Base-by-base conservation (phyloP, 1,140 invertebrate genomes). In the Anoplolepis gracilipes region DNA sequence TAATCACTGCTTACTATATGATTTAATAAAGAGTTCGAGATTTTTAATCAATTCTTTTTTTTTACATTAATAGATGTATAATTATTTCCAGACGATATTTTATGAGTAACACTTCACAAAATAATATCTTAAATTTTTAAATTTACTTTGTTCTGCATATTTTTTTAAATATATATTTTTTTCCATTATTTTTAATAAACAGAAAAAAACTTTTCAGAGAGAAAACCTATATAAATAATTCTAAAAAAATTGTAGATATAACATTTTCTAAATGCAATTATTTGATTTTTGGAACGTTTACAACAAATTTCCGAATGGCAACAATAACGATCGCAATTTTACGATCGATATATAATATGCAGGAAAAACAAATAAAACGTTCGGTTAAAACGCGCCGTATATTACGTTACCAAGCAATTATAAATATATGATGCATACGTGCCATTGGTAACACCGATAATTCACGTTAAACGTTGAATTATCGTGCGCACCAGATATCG, bases 351-450 rank as follows among this genome's bases (percentile, higher is more conserved):
- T 28, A n/a, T 16, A 28, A 57, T 81, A 70, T 13, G 22, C 33
- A 13, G 3, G 11, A 19, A n/a, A 13, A 28, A 13, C n/a, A 30
- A 49, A 25, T 70, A 28, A 42, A 79, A 46, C 8, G 16, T n/a
- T 19, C 5, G 10, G 7, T 22, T 30, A 55, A 55, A 79, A 67
- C 62, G 30, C 19, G 11, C 28, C 59, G 42, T 16, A 67, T 22
- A 70, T 57, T 33, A 49, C 53, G 25, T 81, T 81, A 81, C 30
- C 5, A 53, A 72, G 49, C 36, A 81, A 81, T 81, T 81, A 81
- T 81, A 81, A 81, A 72, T 81, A 57, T 65, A 19, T 70, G 70
- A 81, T 81, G 33, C 65, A 72, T 72, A 19, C 53, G 6, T 39
- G 49, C 76, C 19, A 70, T 55, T 57, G 36, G 49, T 28, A 36